phyloP scores from a whole-genome alignment of 2,888 invertebrate species.

The Chrysolina americana region DNA sequence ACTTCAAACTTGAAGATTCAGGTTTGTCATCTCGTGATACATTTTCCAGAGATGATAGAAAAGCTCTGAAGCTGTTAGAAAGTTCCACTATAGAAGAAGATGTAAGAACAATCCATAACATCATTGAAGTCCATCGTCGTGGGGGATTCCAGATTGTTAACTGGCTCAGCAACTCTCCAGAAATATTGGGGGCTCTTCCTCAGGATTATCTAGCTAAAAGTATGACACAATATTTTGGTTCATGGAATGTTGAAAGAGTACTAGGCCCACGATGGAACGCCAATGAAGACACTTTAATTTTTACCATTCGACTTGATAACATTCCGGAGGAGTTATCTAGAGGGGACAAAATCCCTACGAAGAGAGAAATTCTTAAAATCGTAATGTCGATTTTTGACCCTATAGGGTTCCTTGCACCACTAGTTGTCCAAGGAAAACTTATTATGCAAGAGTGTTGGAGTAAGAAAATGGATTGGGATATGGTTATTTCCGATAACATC shows the following conservation, averaged over 20 bases:
- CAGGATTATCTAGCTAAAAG: neutral
- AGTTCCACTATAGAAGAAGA: neutral
- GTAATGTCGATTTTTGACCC: neutral
- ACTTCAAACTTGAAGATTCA: neutral
- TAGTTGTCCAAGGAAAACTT: too few species aligned
- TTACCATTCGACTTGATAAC: too few species aligned
- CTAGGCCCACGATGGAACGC: neutral
- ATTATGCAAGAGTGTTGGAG: too few species aligned
- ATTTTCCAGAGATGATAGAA: neutral
- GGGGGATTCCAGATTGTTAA: slow-evolving; percentile 8
- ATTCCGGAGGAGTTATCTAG: neutral
- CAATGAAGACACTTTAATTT: neutral
- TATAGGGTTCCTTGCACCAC: neutral
- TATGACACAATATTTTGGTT: neutral
- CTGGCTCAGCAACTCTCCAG: slow-evolving; percentile 12
- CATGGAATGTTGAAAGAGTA: neutral
- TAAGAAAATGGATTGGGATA: too few species aligned
- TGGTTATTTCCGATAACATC: too few species aligned
- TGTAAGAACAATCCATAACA: neutral
- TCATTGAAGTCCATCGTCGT: slow-evolving; percentile 11
- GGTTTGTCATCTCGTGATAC: neutral
- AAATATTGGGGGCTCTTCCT: neutral
- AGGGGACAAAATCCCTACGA: neutral
- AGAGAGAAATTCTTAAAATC: neutral
- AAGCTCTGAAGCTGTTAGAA: neutral